Conservation (phyloP, 2,113 vertebrate species). For the Aegotheles bennettii region DNA sequence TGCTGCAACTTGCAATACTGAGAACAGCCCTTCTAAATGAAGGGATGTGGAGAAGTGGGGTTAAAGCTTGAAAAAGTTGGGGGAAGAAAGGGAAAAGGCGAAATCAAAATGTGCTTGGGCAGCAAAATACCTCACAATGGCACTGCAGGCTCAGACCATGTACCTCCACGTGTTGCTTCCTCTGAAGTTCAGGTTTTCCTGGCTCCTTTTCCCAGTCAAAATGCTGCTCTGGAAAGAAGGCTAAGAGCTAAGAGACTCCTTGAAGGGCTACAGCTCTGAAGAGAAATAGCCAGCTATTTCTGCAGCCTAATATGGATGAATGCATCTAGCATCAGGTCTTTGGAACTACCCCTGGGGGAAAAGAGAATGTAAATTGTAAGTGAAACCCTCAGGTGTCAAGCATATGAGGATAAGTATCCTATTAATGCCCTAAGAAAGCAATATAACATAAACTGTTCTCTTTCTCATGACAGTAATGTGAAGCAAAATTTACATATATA, state of each 20-base stretch:
- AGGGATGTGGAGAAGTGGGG: neutral
- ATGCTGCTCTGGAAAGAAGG: neutral
- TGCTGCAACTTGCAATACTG: neutral
- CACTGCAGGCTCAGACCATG: neutral
- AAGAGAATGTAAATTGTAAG: neutral
- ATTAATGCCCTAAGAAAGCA: neutral
- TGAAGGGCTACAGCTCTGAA: neutral
- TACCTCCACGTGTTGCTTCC: rapidly evolving
- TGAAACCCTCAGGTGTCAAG: neutral
- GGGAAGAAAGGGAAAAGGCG: neutral
- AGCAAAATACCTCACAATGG: neutral
- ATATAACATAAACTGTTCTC: neutral
- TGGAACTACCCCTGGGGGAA: neutral
- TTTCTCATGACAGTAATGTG: neutral
- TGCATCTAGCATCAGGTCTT: neutral
- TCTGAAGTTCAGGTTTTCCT: neutral
- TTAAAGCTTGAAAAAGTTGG: neutral
- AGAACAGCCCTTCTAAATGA: neutral
- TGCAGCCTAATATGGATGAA: neutral
- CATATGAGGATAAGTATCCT: neutral
- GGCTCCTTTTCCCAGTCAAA: neutral
- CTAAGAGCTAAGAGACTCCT: neutral
- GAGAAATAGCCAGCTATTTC: neutral
- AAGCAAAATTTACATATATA: neutral
- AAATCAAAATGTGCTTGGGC: neutral